Percentiles rank a stretch among this genome's conserved stretches.
Evolutionary conservation across 2,797 vertebrate genomes (phyloP).

Genomic region (Hippocampus kuda): DNA sequence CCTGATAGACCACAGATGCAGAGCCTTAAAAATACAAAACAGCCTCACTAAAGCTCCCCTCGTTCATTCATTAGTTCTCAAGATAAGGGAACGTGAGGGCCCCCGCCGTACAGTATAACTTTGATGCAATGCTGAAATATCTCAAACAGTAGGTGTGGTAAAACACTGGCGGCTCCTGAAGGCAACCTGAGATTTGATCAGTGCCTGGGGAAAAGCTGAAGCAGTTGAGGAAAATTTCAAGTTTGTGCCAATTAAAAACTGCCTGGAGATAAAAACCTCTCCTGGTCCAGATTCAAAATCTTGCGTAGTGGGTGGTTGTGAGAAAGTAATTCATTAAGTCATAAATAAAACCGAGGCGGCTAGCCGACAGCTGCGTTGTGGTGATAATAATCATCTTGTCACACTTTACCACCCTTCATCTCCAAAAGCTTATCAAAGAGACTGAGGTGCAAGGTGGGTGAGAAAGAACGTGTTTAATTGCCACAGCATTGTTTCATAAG

Average conservation of each 20-base stretch:
- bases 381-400: conserved; percentile 48
- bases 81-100: conserved; percentile 10
- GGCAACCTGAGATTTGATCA: conserved; percentile 12
- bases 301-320: conserved; percentile 33
- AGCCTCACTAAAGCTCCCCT: conserved; percentile 42
- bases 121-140: conserved; percentile 28
- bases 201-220: conserved; percentile 8
- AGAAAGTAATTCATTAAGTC: conserved; percentile 60
- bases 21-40: conserved; percentile 62
- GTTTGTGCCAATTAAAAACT: conserved; percentile 16
- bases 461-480: conserved; percentile 55
- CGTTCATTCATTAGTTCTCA: conserved; percentile 51
- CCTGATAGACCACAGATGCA: conserved; percentile 61
- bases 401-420: conserved; percentile 44
- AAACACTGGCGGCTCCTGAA: conserved; percentile 11
- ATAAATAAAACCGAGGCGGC: conserved; percentile 50
- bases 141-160: conserved; percentile 18
- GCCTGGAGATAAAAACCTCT: conserved; percentile 37
- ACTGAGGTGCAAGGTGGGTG: conserved; percentile 23
- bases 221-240: conserved; percentile 8
- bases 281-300: conserved; percentile 29
- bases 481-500: conserved; percentile 58
- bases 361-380: conserved; percentile 27
- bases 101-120: conserved; percentile 2
- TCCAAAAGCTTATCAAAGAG: conserved; percentile 22